Evolutionary conservation across 2,888 invertebrate species (phyloP).

Genomic region (Tipula lateralis): DNA sequence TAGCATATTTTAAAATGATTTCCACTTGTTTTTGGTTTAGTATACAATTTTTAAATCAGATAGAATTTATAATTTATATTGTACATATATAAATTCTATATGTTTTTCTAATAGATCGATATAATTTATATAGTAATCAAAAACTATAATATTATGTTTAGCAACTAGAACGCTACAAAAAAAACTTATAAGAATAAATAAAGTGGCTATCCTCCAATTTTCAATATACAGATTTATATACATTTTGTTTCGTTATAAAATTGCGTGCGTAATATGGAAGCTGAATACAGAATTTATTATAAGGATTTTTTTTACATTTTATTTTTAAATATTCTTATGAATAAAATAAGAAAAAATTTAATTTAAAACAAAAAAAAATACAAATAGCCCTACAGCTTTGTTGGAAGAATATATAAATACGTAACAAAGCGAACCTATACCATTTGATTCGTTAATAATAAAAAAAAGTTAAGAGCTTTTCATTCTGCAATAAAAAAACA

Average conservation of each 20-base stretch:
- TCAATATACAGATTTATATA: not conserved
- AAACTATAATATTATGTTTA: not conserved
- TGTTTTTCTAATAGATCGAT: not conserved
- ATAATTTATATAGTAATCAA: not conserved
- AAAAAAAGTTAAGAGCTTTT: not conserved
- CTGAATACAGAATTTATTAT: not conserved
- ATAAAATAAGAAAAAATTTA: not conserved
- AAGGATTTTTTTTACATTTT: not conserved
- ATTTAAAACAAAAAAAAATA: not conserved
- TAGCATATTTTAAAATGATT: not conserved
- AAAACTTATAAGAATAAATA: not conserved
- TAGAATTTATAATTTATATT: not conserved
- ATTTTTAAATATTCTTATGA: not conserved
- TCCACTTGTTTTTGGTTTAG: not conserved
- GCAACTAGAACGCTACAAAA: not conserved
- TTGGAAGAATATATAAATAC: not conserved
- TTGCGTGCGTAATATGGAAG: constrained; percentile 24
- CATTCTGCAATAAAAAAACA: not conserved
- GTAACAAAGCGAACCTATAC: not conserved
- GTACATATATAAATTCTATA: not conserved
- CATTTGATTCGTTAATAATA: not conserved
- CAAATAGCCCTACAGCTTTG: not conserved
- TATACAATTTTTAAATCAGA: not conserved
- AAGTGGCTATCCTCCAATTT: not conserved
- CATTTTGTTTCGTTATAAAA: not conserved